These are phyloP conservation scores for Palaemon carinicauda DNA, from an alignment of 1,140 invertebrate genomes.

Conservation along the genomic window DNA sequence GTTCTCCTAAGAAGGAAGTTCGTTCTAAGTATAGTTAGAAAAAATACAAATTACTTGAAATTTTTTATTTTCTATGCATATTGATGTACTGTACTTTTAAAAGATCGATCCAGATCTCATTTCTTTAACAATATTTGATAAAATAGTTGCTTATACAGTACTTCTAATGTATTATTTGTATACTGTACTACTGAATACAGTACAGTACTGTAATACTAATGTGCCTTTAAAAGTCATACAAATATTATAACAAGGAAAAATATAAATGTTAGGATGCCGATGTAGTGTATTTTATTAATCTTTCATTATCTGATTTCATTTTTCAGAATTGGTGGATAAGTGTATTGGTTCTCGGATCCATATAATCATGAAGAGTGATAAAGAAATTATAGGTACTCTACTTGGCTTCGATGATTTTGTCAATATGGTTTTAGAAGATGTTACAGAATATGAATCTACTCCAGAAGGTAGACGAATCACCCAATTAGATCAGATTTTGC, in stretches of 20 bases:
- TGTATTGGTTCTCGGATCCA: slow-evolving; percentile 99
- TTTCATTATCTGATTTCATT: background rate
- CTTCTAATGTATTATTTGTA: too few species aligned
- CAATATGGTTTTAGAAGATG: slow-evolving; percentile 94
- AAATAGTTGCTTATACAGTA: too few species aligned
- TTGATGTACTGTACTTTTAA: too few species aligned
- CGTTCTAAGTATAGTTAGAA: too few species aligned
- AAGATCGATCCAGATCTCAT: background rate
- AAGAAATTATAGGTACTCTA: slow-evolving; percentile 98
- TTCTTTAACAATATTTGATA: background rate
- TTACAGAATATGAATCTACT: slow-evolving; percentile 94
- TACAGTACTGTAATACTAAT: too few species aligned
- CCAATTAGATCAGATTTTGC: slow-evolving; percentile 95
- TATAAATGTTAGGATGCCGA: background rate
- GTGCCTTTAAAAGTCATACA: too few species aligned
- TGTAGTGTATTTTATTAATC: background rate
- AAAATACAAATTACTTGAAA: too few species aligned
- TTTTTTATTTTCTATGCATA: too few species aligned
- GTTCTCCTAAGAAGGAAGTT: too few species aligned
- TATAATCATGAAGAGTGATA: slow-evolving; percentile 99
- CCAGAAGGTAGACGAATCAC: slow-evolving; percentile 95
- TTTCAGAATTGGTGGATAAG: slow-evolving; percentile 95
- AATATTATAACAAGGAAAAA: too few species aligned
- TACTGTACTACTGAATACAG: too few species aligned
- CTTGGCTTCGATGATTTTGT: slow-evolving; percentile 99